phyloP scores from a whole-genome alignment of 2,888 invertebrate genomes.

The Tenthredo notha region DNA sequence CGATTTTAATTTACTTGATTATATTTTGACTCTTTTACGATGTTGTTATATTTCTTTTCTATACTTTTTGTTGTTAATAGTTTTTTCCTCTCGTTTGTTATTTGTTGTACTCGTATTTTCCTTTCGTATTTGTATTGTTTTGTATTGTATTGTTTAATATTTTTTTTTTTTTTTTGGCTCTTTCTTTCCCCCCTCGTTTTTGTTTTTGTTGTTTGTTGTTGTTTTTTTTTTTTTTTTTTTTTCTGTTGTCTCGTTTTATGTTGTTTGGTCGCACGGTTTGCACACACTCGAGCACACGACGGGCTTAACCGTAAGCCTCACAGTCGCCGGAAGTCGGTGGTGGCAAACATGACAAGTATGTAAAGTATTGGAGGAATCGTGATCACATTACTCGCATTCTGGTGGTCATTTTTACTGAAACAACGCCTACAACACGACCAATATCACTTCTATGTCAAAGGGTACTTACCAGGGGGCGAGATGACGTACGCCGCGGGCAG shows the following conservation, averaged over 20 bases:
- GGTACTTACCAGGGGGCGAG: slow-evolving; percentile 88
- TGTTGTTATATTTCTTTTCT: neutral
- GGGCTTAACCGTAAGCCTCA: slow-evolving; percentile 57
- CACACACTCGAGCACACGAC: slow-evolving; percentile 59
- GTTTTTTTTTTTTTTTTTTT: slow-evolving; percentile 5
- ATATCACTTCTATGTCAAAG: slow-evolving; percentile 80
- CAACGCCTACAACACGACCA: slow-evolving; percentile 83
- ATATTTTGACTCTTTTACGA: slow-evolving; percentile 3
- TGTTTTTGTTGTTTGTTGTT: too few relatives aligned
- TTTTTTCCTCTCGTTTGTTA: slow-evolving; percentile 8
- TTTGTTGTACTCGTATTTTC: slow-evolving; percentile 7
- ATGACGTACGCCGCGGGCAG: slow-evolving; percentile 73
- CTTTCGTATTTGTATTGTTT: neutral
- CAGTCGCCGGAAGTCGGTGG: slow-evolving; percentile 71
- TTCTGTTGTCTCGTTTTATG: slow-evolving; percentile 48
- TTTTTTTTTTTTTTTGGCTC: neutral
- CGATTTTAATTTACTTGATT: slow-evolving; percentile 23
- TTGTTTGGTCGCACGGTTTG: slow-evolving; percentile 44
- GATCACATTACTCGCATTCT: slow-evolving; percentile 88
- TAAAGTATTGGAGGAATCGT: slow-evolving; percentile 88
- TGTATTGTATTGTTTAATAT: too few relatives aligned
- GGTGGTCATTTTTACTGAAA: slow-evolving; percentile 84
- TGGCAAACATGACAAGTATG: slow-evolving; percentile 83
- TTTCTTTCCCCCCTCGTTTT: neutral
- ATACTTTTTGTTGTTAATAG: neutral